Base-by-base conservation (phyloP, 2,113 vertebrate species). In the Platysternon megacephalum region DNA sequence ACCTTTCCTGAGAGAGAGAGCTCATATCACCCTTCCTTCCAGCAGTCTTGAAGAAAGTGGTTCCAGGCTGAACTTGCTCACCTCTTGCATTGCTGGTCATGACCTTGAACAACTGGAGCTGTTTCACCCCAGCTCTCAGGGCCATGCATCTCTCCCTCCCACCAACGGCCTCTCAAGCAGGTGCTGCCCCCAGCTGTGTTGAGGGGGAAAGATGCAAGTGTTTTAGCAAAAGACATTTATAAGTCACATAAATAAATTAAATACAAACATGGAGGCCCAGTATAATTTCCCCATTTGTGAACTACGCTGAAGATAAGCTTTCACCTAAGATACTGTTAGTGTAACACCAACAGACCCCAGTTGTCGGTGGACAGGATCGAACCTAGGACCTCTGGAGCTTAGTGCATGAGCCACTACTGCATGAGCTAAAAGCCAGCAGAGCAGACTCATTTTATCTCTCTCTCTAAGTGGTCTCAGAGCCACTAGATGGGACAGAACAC, bases 201-300 rank as follows among this genome's bases (percentile, higher is more conserved):
- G 79, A 26, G 49, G 21, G 49, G 8, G 3, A 51, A 39, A 58
- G 44, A 65, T 68, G 53, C 5, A 0, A 2, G 22, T n/a, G 65
- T 6, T 48, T 17, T 3, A 10, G 9, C 39, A 29, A 89, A 32
- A 86, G 53, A 84, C 49, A 58, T 58, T 92, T 44, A 42, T 22
- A 92, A 91, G 61, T 42, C 78, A 83, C 80, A 52, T 79, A 79
- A 39, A 74, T 19, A 35, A 68, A 68, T 32, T 3, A 13, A 74
- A 76, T 51, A 1, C 24, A 85, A 65, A 19, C 0, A 0, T 35
- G 68, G 24, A 0, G 13, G 39, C 16, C 72, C 68, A 4, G 7
- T 79, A 35, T 74, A 55, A 84, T 53, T 82, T 44, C 82, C 85
- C 84, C 46, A 74, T 35, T 42, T 84, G 78, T 58, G 0, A 46